A percentile compares a stretch with the other conserved stretches of the same genome.
phyloP scores from a whole-genome alignment of 2,797 vertebrate species.

The Acanthiza pusilla region DNA sequence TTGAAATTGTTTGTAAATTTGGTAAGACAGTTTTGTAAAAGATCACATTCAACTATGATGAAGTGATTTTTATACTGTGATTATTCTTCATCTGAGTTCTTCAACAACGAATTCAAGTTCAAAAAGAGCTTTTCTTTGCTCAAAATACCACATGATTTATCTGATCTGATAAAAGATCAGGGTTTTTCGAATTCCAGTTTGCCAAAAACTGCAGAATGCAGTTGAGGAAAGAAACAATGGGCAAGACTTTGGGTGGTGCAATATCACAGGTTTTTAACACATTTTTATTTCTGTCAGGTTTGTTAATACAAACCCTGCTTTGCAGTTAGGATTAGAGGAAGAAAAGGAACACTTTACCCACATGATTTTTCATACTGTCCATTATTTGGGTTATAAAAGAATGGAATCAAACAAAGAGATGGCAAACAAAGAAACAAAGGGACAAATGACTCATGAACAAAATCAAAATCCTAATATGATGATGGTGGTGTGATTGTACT shows the following conservation, averaged over 20 bases:
- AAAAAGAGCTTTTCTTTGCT: background rate
- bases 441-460: background rate
- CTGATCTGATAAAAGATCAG: background rate
- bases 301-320: background rate
- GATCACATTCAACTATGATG: background rate
- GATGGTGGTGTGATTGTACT: background rate
- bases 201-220: background rate
- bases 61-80: background rate
- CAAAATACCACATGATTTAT: background rate
- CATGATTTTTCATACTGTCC: background rate
- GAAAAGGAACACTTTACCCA: background rate
- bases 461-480: background rate
- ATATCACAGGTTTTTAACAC: background rate
- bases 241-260: background rate
- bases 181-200: background rate
- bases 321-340: background rate
- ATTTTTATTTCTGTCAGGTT: background rate
- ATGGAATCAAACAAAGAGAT: background rate
- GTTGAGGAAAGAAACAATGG: background rate
- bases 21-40: background rate
- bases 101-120: background rate
- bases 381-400: background rate
- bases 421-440: conserved; percentile 1
- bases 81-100: background rate
- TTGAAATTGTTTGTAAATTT: background rate